These are phyloP conservation scores for Callinectes sapidus DNA, from an alignment of 2,888 invertebrate genomes.

Conservation along the genomic window DNA sequence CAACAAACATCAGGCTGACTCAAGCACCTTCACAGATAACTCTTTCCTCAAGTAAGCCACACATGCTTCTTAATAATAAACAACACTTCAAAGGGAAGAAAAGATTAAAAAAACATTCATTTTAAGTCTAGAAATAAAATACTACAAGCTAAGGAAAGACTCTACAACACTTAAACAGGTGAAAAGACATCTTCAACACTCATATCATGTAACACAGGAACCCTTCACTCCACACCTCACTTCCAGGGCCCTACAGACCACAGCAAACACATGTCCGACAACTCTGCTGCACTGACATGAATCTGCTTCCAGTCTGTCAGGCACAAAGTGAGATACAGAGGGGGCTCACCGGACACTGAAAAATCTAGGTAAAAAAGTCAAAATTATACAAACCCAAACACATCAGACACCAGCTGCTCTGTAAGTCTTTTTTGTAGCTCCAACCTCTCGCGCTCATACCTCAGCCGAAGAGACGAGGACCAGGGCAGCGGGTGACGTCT, in stretches of 20 bases:
- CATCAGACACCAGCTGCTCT: slow-evolving; percentile 65
- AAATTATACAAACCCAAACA: slow-evolving; percentile 63
- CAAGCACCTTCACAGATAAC: background rate
- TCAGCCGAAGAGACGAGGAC: slow-evolving; percentile 57
- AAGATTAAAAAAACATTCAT: background rate
- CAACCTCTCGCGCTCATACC: slow-evolving; percentile 64
- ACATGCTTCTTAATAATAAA: background rate
- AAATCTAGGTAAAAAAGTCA: slow-evolving; percentile 38
- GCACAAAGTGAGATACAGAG: background rate
- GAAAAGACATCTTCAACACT: background rate
- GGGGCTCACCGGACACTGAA: background rate
- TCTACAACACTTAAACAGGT: background rate
- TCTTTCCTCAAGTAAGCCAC: background rate
- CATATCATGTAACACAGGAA: background rate
- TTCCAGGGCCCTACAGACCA: background rate
- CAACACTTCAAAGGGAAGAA: background rate
- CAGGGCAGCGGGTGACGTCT: slow-evolving; percentile 55
- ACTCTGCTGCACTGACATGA: background rate
- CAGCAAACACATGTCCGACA: background rate
- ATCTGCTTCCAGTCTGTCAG: background rate
- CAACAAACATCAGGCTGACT: background rate
- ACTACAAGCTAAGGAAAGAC: background rate
- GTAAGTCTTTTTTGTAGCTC: slow-evolving; percentile 63
- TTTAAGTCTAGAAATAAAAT: background rate
- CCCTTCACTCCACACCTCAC: slow-evolving; percentile 17